Conservation (phyloP, 2,888 invertebrate species). For the Sussaba pulchella region DNA sequence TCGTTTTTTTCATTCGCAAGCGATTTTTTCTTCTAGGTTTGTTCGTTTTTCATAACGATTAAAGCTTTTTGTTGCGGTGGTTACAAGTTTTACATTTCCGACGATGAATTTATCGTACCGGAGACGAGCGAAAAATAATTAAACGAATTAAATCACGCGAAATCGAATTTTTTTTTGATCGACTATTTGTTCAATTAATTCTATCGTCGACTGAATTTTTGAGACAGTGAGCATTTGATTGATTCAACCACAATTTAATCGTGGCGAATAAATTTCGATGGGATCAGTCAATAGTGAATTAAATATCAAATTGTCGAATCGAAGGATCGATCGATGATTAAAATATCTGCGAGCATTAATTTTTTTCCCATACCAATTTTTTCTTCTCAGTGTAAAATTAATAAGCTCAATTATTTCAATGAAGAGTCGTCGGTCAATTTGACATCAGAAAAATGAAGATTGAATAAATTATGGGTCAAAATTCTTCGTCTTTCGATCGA, state of each 20-base stretch:
- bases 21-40: slow-evolving; percentile 4
- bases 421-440: background rate
- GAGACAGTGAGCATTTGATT: background rate
- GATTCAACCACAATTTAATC: background rate
- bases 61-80: slow-evolving; percentile 30
- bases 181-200: background rate
- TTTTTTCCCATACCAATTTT: background rate
- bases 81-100: slow-evolving; percentile 19
- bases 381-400: background rate
- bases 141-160: no score
- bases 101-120: slow-evolving; percentile 22
- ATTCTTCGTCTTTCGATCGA: background rate
- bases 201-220: background rate
- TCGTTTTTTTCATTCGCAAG: slow-evolving; percentile 5
- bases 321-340: no score
- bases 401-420: background rate
- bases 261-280: background rate
- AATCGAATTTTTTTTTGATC: background rate
- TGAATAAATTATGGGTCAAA: background rate
- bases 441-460: background rate
- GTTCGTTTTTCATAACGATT: slow-evolving; percentile 16
- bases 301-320: background rate
- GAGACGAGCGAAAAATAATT: background rate
- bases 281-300: background rate
- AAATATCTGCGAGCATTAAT: no score